phyloP scores from a whole-genome alignment of 2,888 invertebrate genomes.

The Ceriagrion tenellum region DNA sequence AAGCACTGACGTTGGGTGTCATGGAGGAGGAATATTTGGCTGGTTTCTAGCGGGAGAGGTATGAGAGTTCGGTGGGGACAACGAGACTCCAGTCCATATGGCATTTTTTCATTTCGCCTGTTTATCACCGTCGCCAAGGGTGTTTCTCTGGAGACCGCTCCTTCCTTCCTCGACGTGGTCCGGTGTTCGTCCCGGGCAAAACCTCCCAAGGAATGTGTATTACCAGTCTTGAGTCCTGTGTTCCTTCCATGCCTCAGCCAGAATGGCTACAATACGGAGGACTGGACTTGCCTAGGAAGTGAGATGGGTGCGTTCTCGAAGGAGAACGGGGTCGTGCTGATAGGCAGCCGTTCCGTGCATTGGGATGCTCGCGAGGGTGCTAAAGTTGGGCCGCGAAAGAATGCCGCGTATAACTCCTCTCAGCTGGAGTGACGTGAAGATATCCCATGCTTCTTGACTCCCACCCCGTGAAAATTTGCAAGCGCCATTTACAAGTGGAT shows the following conservation, averaged over 20 bases:
- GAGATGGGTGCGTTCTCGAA: not conserved
- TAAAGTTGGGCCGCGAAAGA: not conserved
- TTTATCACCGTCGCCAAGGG: not conserved
- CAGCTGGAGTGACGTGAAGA: not conserved
- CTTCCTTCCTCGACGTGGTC: not conserved
- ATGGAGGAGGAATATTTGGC: not conserved
- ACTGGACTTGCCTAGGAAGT: not conserved
- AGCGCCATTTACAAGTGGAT: not conserved
- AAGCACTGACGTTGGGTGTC: not conserved
- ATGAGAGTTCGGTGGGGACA: not conserved
- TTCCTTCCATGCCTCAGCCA: not conserved
- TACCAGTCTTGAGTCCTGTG: not conserved
- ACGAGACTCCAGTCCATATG: not conserved
- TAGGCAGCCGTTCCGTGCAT: not conserved
- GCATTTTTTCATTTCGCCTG: slow-evolving; percentile 21
- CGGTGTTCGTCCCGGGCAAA: not conserved
- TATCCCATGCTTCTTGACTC: not conserved
- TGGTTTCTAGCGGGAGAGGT: not conserved
- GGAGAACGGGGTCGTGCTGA: not conserved
- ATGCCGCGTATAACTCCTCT: not conserved
- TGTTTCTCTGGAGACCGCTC: not conserved
- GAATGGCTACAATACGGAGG: not conserved
- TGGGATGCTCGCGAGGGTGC: not conserved
- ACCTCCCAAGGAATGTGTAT: slow-evolving; percentile 2
- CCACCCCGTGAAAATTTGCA: not conserved